A percentile compares a stretch with the other conserved stretches of the same genome.
Evolutionary conservation across 2,888 invertebrate species (phyloP).

Genomic region (Altica lythri): DNA sequence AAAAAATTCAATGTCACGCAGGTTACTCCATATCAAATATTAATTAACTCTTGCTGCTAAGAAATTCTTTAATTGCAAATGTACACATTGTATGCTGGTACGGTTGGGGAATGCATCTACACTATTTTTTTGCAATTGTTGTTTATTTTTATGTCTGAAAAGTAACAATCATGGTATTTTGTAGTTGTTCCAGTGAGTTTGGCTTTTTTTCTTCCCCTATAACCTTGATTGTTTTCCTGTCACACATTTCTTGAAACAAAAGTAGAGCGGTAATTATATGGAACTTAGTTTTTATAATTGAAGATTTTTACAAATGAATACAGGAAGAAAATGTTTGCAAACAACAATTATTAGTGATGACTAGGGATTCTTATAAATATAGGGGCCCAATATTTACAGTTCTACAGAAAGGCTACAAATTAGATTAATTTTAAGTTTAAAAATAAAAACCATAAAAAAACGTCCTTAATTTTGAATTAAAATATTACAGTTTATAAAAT

Average conservation of each 20-base stretch:
- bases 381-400: no score
- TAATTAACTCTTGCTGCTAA: slow-evolving; percentile 13
- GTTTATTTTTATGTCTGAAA: not conserved
- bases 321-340: no score
- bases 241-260: slow-evolving; percentile 2
- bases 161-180: slow-evolving; percentile 6
- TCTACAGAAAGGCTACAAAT: no score
- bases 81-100: slow-evolving; percentile 9
- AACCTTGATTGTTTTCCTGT: slow-evolving; percentile 13
- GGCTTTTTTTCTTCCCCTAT: slow-evolving; percentile 12
- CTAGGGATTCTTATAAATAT: no score
- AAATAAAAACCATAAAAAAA: no score
- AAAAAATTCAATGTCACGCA: slow-evolving; percentile 10
- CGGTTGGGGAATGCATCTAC: slow-evolving; percentile 10
- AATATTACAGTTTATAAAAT: no score
- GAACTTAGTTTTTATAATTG: no score
- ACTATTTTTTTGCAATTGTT: no score
- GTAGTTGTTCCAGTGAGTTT: slow-evolving; percentile 7
- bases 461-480: no score
- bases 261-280: not conserved
- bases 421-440: no score
- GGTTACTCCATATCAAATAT: slow-evolving; percentile 16
- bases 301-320: no score
- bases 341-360: no score
- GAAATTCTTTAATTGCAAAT: slow-evolving; percentile 12